Evolutionary conservation across 2,888 invertebrate species (phyloP), one percentile per base, ranked within the genome.

Genomic region (Argyresthia albistria): DNA sequence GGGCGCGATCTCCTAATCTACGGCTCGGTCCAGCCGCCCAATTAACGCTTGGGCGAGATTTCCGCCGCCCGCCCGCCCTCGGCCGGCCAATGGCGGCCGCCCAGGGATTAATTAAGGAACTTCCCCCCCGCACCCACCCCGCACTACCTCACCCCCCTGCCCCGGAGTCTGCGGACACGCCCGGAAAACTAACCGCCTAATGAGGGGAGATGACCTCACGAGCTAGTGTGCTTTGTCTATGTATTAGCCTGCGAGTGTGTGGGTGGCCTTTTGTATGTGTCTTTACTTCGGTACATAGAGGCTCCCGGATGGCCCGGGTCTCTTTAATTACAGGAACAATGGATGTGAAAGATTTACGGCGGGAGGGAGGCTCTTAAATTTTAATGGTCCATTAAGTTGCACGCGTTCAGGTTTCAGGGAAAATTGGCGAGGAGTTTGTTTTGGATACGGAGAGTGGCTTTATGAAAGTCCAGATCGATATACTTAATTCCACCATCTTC

Each of bases 151-250:
- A 66, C 73, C 66, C 60, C 70, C 65, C 67, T 67, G 63, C 72
- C 73, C 67, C 73, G 82, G 83, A 82, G 80, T 80, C 84, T 83
- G 86, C 81, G 86, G 86, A 83, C 84, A 84, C 83, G 84, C 87
- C 83, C 84, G 87, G 84, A 83, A 86, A 87, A 87, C 86, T 86
- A 87, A 86, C 86, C 86, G 82, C 83, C 83, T 87, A 87, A 87
- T 86, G 86, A 87, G 86, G 86, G 86, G 86, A 86, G 86, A 87
- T 87, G 86, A 87, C 86, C 86, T 83, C 82, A 77, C 80, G 79
- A 79, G 76, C 73, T 76, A 78, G 83, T 83, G 84, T 84, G 80
- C 78, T 76, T 79, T 78, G 79, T 80, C 79, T 79, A 75, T 70
- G 66, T 66, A 66, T 67, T 75, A n/a, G 39, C 37, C 37, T 49